These are phyloP conservation scores for Notarius lentiginosus DNA, from an alignment of 2,113 vertebrate species.

Conservation along the genomic window DNA sequence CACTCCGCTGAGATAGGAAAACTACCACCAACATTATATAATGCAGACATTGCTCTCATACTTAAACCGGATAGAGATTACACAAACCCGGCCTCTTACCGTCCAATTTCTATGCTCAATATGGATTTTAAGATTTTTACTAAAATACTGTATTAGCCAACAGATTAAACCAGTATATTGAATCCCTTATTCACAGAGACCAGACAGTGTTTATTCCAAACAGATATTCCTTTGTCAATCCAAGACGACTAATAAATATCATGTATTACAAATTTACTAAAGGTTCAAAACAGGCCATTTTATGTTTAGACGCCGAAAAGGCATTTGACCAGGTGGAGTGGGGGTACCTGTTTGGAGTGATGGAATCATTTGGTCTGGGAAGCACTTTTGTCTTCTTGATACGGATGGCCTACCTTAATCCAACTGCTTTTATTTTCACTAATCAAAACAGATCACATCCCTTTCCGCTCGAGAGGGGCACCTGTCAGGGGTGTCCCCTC, in stretches of 20 bases:
- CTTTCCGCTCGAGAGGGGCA: not conserved
- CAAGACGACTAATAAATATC: not conserved
- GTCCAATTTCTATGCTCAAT: too few species aligned
- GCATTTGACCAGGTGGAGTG: not conserved
- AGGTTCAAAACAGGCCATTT: not conserved
- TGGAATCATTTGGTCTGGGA: not conserved
- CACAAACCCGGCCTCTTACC: too few species aligned
- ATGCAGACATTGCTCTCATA: too few species aligned
- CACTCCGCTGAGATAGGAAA: too few species aligned
- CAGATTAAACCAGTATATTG: too few species aligned
- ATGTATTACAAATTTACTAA: not conserved
- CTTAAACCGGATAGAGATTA: too few species aligned
- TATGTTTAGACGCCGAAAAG: not conserved
- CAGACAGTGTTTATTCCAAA: not conserved
- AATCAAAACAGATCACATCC: not conserved
- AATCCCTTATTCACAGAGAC: too few species aligned
- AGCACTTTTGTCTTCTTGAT: not conserved
- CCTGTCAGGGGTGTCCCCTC: too few species aligned
- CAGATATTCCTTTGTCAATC: not conserved
- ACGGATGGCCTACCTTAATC: not conserved
- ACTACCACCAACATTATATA: too few species aligned
- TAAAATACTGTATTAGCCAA: too few species aligned
- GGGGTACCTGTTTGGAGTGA: not conserved
- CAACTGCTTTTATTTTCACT: not conserved
- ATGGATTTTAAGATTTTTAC: too few species aligned